A percentile compares a stretch with the other conserved stretches of the same genome.
Evolutionary conservation across 37 sponge, comb jelly and placozoan species (phyloP).

Genomic region (Oopsacas minuta): DNA sequence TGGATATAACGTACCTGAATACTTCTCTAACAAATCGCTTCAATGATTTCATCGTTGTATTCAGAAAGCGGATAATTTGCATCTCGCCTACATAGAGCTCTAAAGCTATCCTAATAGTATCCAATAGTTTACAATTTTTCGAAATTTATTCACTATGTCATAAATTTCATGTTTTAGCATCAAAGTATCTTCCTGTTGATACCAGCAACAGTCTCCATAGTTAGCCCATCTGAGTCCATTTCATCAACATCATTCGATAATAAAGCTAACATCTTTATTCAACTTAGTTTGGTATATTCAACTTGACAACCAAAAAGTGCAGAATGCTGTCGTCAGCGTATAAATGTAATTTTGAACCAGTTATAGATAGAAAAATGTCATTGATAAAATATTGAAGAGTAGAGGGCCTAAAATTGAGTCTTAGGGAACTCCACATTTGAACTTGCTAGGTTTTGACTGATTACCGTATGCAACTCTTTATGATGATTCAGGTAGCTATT

Average conservation of each 20-base stretch:
- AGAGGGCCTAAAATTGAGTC: neutral
- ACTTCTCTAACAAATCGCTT: slow-evolving; percentile 1
- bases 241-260: neutral
- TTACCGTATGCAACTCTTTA: neutral
- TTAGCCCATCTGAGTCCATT: neutral
- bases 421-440: neutral
- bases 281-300: neutral
- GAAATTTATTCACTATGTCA: neutral
- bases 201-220: neutral
- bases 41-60: slow-evolving; percentile 3
- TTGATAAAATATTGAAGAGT: neutral
- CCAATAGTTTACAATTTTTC: neutral
- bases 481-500: neutral
- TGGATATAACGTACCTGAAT: slow-evolving; percentile 2
- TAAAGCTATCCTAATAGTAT: no score
- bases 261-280: neutral
- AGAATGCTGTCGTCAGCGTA: neutral
- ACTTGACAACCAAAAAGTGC: neutral
- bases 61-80: neutral
- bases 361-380: neutral
- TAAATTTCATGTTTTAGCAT: neutral
- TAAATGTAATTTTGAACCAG: neutral
- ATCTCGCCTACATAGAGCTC: no score
- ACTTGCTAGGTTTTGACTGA: neutral
- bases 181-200: neutral